A percentile compares a stretch with the other conserved stretches of the same genome.
Evolutionary conservation across 2,888 invertebrate species (phyloP).

Genomic region (Parnassius smintheus): DNA sequence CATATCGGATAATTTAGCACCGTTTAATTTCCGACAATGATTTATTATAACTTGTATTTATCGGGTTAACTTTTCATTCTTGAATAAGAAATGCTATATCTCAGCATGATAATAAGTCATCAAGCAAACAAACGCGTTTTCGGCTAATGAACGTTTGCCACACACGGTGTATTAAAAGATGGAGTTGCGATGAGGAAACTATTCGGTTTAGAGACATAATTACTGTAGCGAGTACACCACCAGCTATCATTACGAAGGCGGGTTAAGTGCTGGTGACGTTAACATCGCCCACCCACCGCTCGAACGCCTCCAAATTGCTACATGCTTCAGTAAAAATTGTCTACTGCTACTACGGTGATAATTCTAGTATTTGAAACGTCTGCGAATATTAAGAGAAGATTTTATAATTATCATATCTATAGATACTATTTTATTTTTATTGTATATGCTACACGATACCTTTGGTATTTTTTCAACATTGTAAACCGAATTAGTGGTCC

Average conservation of each 20-base stretch:
- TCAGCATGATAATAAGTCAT: conserved; percentile 13
- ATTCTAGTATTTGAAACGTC: background rate
- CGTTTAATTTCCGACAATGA: too few species aligned
- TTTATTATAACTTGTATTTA: too few species aligned
- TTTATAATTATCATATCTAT: too few species aligned
- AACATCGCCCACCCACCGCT: conserved; percentile 55
- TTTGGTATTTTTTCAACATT: too few species aligned
- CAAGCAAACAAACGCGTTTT: conserved; percentile 25
- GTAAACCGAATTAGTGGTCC: too few species aligned
- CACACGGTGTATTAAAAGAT: conserved; percentile 60
- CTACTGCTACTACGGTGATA: background rate
- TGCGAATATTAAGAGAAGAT: background rate
- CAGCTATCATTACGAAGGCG: conserved; percentile 57
- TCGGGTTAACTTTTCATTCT: too few species aligned
- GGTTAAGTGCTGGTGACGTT: conserved; percentile 43
- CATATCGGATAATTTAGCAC: too few species aligned
- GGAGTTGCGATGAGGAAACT: conserved; percentile 62
- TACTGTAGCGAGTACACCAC: conserved; percentile 54
- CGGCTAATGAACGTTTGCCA: conserved; percentile 46
- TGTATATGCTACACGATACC: too few species aligned
- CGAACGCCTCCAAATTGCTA: conserved; percentile 19
- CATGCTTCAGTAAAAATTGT: conserved; percentile 24
- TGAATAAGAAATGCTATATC: conserved; percentile 21
- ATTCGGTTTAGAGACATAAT: conserved; percentile 63
- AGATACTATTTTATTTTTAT: too few species aligned